Percentiles rank a stretch among this genome's conserved stretches.
Conservation (phyloP, 2,797 vertebrate genomes). For the Ispidina picta region DNA sequence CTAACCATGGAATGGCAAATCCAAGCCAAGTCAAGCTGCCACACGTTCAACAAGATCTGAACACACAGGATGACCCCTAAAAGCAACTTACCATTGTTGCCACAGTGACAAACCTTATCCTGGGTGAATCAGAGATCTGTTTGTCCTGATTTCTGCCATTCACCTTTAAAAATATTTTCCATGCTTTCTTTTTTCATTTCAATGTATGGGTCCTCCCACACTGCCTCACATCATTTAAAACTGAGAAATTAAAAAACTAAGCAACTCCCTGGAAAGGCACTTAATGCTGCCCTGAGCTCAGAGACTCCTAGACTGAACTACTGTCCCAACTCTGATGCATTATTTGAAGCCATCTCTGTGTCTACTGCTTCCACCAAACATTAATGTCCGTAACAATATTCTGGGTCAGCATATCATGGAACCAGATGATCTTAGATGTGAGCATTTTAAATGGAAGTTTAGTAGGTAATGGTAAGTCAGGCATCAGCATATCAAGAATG, state of each 20-base stretch:
- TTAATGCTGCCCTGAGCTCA: not conserved
- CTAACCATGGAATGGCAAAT: not conserved
- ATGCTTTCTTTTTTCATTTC: not conserved
- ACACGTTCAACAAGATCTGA: not conserved
- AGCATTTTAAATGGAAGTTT: not conserved
- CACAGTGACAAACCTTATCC: not conserved
- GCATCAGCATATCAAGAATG: not conserved
- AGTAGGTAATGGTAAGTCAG: not conserved
- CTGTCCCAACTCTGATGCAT: not conserved
- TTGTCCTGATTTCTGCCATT: not conserved
- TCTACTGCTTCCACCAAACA: not conserved
- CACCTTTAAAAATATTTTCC: not conserved
- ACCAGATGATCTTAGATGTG: fast-evolving
- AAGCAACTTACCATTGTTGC: not conserved
- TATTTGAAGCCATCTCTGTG: not conserved
- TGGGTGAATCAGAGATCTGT: not conserved
- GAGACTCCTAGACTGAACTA: not conserved
- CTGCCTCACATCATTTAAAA: not conserved
- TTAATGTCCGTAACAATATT: not conserved
- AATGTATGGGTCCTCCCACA: not conserved
- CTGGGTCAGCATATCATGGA: not conserved
- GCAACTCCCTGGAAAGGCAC: not conserved
- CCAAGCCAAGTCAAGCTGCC: not conserved
- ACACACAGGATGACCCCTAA: not conserved
- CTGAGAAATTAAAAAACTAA: not conserved